Conservation (phyloP, 92 coral and sea anemone species). For the Palythoa grandiflora region DNA sequence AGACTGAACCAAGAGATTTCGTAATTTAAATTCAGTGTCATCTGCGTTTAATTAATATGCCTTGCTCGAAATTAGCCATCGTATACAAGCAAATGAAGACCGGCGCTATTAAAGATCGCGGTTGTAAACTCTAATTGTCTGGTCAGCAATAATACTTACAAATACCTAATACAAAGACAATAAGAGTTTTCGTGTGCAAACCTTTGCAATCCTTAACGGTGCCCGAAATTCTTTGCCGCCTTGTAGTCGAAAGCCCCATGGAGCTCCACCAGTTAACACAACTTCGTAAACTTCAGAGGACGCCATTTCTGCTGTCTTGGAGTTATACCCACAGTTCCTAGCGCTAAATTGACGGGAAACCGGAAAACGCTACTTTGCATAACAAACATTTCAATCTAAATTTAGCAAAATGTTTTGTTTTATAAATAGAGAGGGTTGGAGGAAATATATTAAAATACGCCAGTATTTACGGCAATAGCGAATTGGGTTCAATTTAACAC, state of each 20-base stretch:
- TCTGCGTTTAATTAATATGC: constrained; percentile 1
- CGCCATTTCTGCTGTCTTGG: constrained; percentile 77
- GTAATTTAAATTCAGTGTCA: constrained; percentile 36
- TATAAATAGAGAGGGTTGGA: background rate
- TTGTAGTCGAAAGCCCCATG: constrained; percentile 98
- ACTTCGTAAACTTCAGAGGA: constrained; percentile 90
- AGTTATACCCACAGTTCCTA: constrained; percentile 69
- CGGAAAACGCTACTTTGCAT: background rate
- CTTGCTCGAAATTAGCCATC: background rate
- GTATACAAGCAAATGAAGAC: background rate
- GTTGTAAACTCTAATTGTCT: background rate
- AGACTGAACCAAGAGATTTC: background rate
- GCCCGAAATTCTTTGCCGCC: constrained; percentile 99
- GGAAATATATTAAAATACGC: background rate
- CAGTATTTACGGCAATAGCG: background rate
- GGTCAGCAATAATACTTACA: background rate
- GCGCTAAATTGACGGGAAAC: background rate
- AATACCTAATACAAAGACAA: no score
- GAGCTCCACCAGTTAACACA: constrained; percentile 91
- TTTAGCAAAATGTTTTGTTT: background rate
- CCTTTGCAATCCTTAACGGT: constrained; percentile 96
- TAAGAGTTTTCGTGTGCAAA: constrained; percentile 43
- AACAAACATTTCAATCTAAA: background rate
- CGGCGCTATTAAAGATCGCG: background rate
- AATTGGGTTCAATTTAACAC: background rate